Evolutionary conservation across 30 jellyfish, hydroid and myxozoan species (phyloP).

Genomic region (Sanderia malayensis): DNA sequence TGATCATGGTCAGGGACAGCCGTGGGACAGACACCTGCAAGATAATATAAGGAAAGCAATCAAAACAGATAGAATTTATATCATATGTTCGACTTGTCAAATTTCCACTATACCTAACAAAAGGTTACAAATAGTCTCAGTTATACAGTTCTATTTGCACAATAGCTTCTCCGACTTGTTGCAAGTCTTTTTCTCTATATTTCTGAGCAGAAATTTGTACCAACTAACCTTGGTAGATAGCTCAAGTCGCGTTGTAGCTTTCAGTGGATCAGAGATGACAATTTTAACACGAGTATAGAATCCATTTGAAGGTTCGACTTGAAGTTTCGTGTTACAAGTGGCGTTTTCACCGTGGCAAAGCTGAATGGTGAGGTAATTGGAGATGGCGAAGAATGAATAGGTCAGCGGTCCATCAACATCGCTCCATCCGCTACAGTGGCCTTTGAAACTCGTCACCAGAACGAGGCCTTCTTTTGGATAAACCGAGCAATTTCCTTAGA

Average conservation of each 20-base stretch:
- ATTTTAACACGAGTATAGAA: not conserved
- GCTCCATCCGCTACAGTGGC: not conserved
- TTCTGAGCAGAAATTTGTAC: too few relatives aligned
- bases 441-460: not conserved
- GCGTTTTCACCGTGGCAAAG: not conserved
- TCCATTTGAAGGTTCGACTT: not conserved
- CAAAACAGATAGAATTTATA: too few relatives aligned
- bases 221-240: not conserved
- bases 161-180: too few relatives aligned
- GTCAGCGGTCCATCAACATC: constrained; percentile 2
- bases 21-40: not conserved
- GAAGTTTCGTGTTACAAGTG: not conserved
- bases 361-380: not conserved
- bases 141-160: too few relatives aligned
- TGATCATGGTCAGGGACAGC: not conserved
- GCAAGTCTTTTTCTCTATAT: too few relatives aligned
- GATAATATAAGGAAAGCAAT: too few relatives aligned
- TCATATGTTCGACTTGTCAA: too few relatives aligned
- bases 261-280: not conserved
- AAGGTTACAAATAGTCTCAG: too few relatives aligned
- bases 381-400: not conserved
- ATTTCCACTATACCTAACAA: too few relatives aligned
- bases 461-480: not conserved
- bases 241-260: not conserved
- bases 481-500: constrained; percentile 3